Base-by-base conservation (phyloP, 2,113 vertebrate genomes). In the Chionodraco myersi region DNA sequence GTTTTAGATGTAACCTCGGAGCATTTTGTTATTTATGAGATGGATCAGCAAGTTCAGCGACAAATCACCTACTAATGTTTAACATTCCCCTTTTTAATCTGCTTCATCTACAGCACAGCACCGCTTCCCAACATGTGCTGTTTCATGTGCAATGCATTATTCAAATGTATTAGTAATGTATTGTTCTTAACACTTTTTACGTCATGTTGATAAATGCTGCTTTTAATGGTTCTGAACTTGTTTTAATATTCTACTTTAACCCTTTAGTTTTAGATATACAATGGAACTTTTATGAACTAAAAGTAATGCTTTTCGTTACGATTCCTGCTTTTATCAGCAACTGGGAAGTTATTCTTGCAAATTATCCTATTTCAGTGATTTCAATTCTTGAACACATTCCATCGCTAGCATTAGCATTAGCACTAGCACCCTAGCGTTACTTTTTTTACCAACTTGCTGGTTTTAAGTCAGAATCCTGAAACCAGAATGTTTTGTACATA, bases 11-110 rank as follows among this genome's bases (percentile, higher is more conserved):
- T 47, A 48, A 52, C 47, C 41, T 47, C 34, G 36, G 45, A 61
- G 34, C 52, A 69, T 61, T 41, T 6, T 60, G 59, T 86, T 84
- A 88, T 80, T 86, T 79, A 88, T 80, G 83, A 59, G 56, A 53
- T 47, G 60, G 75, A 68, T 78, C 70, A 21, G 51, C 53, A 61
- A 49, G 72, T 82, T 81, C 53, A 82, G 65, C 79, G 63, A 81
- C 82, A 89, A 87, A 83, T 89, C 83, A 83, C 75, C 52, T 15
- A 34, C 80, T 80, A 60, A 79, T 41, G 76, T 71, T 70, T 11
- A 67, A 77, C 73, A 11, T 79, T 56, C 70, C 47, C 15, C 13
- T 49, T 41, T 71, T 48, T 23, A 51, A 49, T 82, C 54, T 45
- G 57, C 47, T 69, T 78, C n/a, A 64, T 44, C 44, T 44, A 49